phyloP scores from a whole-genome alignment of 2,888 invertebrate species.

The Megastigmus dorsalis region DNA sequence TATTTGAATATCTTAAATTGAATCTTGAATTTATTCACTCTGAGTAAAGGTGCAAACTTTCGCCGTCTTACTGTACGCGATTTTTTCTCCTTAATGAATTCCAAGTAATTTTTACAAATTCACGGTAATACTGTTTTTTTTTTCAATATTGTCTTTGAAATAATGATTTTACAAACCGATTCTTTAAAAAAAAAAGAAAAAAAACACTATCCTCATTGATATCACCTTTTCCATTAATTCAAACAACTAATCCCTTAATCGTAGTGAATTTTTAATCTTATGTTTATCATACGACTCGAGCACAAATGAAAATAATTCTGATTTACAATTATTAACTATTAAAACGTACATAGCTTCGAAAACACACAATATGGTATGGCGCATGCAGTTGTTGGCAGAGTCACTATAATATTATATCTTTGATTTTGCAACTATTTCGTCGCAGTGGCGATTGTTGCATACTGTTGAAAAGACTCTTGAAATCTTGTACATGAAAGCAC shows the following conservation, averaged over 20 bases:
- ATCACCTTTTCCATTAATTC: not conserved
- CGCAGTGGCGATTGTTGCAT: constrained; percentile 14
- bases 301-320: not conserved
- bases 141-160: too few species aligned
- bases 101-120: too few species aligned
- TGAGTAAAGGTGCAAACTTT: too few species aligned
- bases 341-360: constrained; percentile 22
- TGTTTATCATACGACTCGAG: not conserved
- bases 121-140: too few species aligned
- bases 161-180: too few species aligned
- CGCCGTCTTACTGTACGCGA: too few species aligned
- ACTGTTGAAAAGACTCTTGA: constrained; percentile 3
- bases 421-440: constrained; percentile 15
- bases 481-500: too few species aligned
- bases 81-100: too few species aligned
- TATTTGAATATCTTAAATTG: too few species aligned
- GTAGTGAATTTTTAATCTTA: not conserved
- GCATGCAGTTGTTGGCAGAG: constrained; percentile 42
- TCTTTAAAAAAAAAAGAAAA: too few species aligned
- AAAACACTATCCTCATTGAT: too few species aligned
- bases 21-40: too few species aligned
- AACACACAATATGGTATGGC: constrained; percentile 42
- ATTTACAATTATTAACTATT: not conserved
- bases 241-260: constrained; percentile 9
- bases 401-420: constrained; percentile 19